Percentiles rank a stretch among this genome's conserved stretches.
phyloP scores from a whole-genome alignment of 2,797 vertebrate species.

The Avahi laniger region DNA sequence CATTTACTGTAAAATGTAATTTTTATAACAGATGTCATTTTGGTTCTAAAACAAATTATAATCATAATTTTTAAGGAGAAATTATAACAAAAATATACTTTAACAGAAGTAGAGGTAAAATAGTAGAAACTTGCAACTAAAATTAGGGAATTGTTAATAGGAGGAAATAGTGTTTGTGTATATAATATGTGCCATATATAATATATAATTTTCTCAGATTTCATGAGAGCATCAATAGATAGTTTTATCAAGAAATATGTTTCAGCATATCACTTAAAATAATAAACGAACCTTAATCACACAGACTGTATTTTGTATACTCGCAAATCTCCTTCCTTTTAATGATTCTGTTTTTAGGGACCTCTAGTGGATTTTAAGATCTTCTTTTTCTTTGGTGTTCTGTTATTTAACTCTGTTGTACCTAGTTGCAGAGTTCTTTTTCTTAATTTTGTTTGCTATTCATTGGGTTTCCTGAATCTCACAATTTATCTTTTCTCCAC shows the following conservation, averaged over 20 bases:
- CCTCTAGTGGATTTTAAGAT: background rate
- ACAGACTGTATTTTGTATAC: background rate
- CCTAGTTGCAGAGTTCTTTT: too few relatives aligned
- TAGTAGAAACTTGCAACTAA: background rate
- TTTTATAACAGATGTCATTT: background rate
- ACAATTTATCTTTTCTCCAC: background rate
- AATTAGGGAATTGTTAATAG: background rate
- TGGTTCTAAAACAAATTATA: background rate
- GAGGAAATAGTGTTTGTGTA: background rate
- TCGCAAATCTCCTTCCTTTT: background rate
- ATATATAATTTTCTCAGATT: background rate
- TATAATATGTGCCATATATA: background rate
- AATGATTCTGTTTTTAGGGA: background rate
- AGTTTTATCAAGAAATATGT: background rate
- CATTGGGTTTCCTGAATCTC: background rate
- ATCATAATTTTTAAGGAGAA: background rate
- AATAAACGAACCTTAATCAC: background rate
- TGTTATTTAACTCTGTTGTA: background rate
- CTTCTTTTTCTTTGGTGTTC: background rate
- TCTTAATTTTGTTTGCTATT: background rate
- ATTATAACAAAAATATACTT: background rate
- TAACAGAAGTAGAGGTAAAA: background rate
- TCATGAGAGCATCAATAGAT: background rate
- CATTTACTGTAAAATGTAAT: conserved; percentile 18
- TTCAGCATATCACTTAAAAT: background rate